Conservation (phyloP, 2,113 vertebrate species). For the Merops nubicus region DNA sequence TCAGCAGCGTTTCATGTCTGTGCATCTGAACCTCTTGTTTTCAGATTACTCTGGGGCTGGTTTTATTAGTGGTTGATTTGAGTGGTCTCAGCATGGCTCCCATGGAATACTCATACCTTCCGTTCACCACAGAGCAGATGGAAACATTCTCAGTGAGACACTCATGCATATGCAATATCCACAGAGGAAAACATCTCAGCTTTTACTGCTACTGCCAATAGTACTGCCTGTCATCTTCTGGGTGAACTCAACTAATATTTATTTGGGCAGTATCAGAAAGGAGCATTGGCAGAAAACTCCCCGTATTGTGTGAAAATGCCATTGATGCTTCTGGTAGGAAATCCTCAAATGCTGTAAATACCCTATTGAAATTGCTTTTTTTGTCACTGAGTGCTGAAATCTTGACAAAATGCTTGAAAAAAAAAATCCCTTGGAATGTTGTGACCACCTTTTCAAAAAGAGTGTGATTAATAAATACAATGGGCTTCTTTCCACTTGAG, state of each 20-base stretch:
- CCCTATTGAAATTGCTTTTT: background rate
- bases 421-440: background rate
- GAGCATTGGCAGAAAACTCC: background rate
- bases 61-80: constrained; percentile 43
- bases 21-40: constrained; percentile 34
- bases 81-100: constrained; percentile 44
- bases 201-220: background rate
- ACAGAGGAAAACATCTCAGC: constrained; percentile 17
- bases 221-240: constrained; percentile 4
- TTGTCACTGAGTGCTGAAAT: background rate
- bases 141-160: constrained; percentile 38
- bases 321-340: background rate
- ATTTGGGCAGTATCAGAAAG: background rate
- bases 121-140: background rate
- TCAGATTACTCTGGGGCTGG: background rate
- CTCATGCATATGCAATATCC: constrained; percentile 39
- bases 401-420: background rate
- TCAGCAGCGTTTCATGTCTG: background rate
- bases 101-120: constrained; percentile 34
- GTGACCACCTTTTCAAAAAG: background rate
- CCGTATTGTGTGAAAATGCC: background rate
- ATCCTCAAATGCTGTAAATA: background rate
- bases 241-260: background rate
- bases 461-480: constrained; percentile 8
- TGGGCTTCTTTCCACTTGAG: background rate